These are phyloP conservation scores for Dorcus hopei DNA, from an alignment of 2,888 invertebrate genomes.

Conservation along the genomic window DNA sequence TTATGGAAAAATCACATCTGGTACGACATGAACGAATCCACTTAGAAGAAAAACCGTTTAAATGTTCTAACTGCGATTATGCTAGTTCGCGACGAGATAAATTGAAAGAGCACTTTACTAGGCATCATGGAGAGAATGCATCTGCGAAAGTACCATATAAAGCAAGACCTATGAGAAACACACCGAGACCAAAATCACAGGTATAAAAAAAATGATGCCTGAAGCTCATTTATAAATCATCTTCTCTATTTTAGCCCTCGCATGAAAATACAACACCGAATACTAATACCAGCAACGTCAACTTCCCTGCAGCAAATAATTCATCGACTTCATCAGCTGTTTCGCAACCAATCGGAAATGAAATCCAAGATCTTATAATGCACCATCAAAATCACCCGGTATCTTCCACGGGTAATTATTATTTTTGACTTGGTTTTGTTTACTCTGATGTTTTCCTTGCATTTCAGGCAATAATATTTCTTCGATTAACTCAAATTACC, in stretches of 20 bases:
- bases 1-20: slow-evolving; percentile 66
- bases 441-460: slow-evolving; percentile 9
- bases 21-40: slow-evolving; percentile 66
- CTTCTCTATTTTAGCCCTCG: slow-evolving; percentile 28
- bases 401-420: slow-evolving; percentile 29
- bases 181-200: slow-evolving; percentile 39
- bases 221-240: too few species aligned
- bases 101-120: slow-evolving; percentile 57
- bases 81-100: slow-evolving; percentile 64
- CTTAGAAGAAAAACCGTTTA: slow-evolving; percentile 61
- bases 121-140: slow-evolving; percentile 53
- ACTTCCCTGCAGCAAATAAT: slow-evolving; percentile 41
- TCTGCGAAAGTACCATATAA: slow-evolving; percentile 55
- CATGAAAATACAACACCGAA: slow-evolving; percentile 38
- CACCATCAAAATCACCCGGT: slow-evolving; percentile 47
- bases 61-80: slow-evolving; percentile 63
- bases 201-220: slow-evolving; percentile 11
- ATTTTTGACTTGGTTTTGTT: neutral
- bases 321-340: slow-evolving; percentile 33
- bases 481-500: slow-evolving; percentile 43
- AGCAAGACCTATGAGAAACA: slow-evolving; percentile 47
- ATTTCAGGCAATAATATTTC: slow-evolving; percentile 35
- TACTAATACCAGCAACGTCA: slow-evolving; percentile 37
- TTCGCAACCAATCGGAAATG: slow-evolving; percentile 43
- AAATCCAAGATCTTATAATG: slow-evolving; percentile 49